A percentile compares a stretch with the other conserved stretches of the same genome.
These are phyloP conservation scores for Acanthornis magna DNA, from an alignment of 2,797 vertebrate species.

Conservation along the genomic window DNA sequence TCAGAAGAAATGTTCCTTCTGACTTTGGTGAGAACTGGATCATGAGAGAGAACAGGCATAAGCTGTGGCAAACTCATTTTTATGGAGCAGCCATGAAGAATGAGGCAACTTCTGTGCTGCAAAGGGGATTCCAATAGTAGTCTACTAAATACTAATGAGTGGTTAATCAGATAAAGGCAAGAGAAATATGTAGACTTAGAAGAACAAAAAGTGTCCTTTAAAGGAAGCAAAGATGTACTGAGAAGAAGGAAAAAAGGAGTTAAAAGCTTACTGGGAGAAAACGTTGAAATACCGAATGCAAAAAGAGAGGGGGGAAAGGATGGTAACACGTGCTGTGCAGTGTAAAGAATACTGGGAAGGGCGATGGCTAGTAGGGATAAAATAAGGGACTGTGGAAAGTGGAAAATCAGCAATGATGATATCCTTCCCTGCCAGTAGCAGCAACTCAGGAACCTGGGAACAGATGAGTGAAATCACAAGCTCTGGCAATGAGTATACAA, in stretches of 20 bases:
- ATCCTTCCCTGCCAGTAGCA: not conserved
- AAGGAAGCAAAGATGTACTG: not conserved
- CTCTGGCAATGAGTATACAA: not conserved
- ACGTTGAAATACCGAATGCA: not conserved
- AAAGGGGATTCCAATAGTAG: not conserved
- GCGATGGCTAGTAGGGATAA: not conserved
- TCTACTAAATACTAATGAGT: not conserved
- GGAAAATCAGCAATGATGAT: not conserved
- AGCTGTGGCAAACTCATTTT: not conserved
- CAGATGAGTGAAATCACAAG: not conserved
- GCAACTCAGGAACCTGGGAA: not conserved
- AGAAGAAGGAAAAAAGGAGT: not conserved
- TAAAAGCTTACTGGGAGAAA: not conserved
- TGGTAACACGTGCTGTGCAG: not conserved
- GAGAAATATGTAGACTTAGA: not conserved
- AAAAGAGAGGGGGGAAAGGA: not conserved
- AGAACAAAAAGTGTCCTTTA: not conserved
- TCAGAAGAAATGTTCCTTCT: not conserved
- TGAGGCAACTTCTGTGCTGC: not conserved
- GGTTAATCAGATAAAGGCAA: not conserved
- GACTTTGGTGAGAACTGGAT: not conserved
- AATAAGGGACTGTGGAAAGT: not conserved
- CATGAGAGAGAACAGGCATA: not conserved
- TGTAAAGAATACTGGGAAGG: not conserved
- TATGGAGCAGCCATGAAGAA: not conserved